These are phyloP conservation scores for Otus scops DNA, from an alignment of 2,797 vertebrate genomes.

Conservation along the genomic window DNA sequence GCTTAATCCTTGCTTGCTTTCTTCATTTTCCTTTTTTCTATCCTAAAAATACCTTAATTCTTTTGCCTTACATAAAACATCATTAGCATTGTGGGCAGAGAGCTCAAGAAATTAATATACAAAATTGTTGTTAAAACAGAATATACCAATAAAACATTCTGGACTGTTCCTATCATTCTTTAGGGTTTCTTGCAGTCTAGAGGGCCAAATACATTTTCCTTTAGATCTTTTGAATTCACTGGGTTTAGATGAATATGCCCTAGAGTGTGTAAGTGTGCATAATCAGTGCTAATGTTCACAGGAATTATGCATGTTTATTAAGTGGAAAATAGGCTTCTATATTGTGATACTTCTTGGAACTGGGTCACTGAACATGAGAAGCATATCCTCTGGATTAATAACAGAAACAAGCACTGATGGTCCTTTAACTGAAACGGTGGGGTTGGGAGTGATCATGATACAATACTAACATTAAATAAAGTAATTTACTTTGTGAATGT, in stretches of 20 bases:
- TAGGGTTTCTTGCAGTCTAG: neutral
- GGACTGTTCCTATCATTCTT: neutral
- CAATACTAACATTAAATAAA: neutral
- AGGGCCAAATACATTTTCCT: constrained; percentile 14
- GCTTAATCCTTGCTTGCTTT: neutral
- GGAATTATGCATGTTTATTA: constrained; percentile 53
- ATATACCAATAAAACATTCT: neutral
- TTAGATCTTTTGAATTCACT: constrained; percentile 19
- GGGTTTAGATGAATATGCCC: constrained; percentile 8
- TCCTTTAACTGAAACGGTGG: neutral
- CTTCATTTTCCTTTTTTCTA: neutral
- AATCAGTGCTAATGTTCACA: constrained; percentile 34
- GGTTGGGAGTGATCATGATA: neutral
- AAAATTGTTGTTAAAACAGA: neutral
- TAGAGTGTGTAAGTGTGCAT: constrained; percentile 18
- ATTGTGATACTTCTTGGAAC: constrained; percentile 52
- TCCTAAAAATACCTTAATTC: neutral
- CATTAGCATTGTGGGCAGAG: neutral
- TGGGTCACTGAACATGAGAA: constrained; percentile 48
- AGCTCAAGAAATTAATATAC: neutral
- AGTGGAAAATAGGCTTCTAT: constrained; percentile 50
- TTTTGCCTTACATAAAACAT: neutral
- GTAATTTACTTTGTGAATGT: neutral
- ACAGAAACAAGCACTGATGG: neutral
- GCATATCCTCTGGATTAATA: neutral